A percentile compares a stretch with the other conserved stretches of the same genome.
phyloP scores from a whole-genome alignment of 2,888 invertebrate genomes.

The Monoplex corrugatus region DNA sequence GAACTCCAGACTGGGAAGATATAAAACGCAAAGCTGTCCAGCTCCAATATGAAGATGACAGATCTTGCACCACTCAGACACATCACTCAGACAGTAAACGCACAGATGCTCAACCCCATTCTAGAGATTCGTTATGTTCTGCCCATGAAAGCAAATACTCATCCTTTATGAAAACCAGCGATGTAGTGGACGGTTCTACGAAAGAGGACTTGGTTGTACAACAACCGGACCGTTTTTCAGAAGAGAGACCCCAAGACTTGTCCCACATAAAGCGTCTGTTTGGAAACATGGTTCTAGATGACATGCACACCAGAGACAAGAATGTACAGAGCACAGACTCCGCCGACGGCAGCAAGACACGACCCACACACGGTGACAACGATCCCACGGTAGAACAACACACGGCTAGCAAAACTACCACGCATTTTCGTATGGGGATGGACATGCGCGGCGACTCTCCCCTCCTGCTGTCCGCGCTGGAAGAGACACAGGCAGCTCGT shows the following conservation, averaged over 20 bases:
- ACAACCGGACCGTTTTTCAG: not conserved
- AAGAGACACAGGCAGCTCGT: not conserved
- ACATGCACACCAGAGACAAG: not conserved
- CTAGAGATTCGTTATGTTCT: too few relatives aligned
- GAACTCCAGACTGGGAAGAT: too few relatives aligned
- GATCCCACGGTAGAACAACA: not conserved
- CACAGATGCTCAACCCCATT: too few relatives aligned
- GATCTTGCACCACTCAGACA: too few relatives aligned
- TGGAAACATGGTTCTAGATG: slow-evolving; percentile 20
- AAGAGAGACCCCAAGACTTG: not conserved
- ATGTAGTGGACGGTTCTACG: not conserved
- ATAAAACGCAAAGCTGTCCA: too few relatives aligned
- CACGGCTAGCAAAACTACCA: not conserved
- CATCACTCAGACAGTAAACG: too few relatives aligned
- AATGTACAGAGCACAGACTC: not conserved
- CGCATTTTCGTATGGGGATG: slow-evolving; percentile 38
- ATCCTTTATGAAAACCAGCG: not conserved
- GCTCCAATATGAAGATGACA: too few relatives aligned
- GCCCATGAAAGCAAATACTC: too few relatives aligned
- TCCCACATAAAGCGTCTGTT: not conserved
- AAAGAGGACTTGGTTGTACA: not conserved
- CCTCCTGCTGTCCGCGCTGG: not conserved
- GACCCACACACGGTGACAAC: too few relatives aligned
- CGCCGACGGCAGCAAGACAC: not conserved
- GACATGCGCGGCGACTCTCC: slow-evolving; percentile 43